Evolutionary conservation across 2,113 vertebrate species (phyloP).

Genomic region (Narcine bancroftii): DNA sequence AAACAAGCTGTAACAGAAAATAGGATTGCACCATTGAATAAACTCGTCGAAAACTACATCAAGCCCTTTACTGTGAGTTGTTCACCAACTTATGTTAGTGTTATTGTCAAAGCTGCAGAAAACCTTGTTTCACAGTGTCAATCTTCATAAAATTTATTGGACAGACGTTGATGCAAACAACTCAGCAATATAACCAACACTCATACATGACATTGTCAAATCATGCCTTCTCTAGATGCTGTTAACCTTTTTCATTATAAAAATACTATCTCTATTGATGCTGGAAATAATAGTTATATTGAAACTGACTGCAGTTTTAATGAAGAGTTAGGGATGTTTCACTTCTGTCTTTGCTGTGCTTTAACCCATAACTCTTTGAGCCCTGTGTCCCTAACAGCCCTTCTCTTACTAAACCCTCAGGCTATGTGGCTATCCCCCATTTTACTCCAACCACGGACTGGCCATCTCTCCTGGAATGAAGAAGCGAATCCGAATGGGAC

Average conservation of each 20-base stretch:
- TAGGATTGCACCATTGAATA: too few species aligned
- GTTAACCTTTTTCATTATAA: background rate
- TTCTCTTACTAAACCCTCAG: constrained; percentile 48
- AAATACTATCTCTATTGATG: background rate
- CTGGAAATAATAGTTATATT: background rate
- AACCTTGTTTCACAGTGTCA: too few species aligned
- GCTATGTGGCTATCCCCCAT: constrained; percentile 91
- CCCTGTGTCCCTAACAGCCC: background rate
- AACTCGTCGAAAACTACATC: too few species aligned
- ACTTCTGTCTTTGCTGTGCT: background rate
- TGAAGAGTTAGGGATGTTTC: background rate
- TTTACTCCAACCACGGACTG: constrained; percentile 93
- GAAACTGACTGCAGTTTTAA: background rate
- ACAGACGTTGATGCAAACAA: background rate
- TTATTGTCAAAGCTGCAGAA: too few species aligned
- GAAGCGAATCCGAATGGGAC: constrained; percentile 85
- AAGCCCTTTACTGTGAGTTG: too few species aligned
- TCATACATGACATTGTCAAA: background rate
- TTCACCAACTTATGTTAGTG: too few species aligned
- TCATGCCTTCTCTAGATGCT: background rate
- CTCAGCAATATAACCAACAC: background rate
- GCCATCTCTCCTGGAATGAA: constrained; percentile 99
- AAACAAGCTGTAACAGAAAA: too few species aligned
- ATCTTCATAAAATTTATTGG: too few species aligned
- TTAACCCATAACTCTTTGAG: background rate